Evolutionary conservation across 2,888 invertebrate species (phyloP), one percentile per base, ranked within the genome.

Genomic region (Ophioninae sp.): DNA sequence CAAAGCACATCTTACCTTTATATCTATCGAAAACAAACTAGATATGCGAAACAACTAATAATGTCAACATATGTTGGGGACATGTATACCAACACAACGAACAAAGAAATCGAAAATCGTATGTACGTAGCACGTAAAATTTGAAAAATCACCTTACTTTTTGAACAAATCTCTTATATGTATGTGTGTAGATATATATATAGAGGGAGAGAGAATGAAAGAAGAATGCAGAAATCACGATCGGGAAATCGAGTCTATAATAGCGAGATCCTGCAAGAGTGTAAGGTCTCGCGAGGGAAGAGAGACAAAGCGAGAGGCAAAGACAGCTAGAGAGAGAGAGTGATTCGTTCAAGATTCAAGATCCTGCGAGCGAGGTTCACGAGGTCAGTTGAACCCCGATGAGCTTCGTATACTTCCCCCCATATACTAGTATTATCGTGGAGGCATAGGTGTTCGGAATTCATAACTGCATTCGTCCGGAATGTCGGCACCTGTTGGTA

Each of bases 401-500:
- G 41, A 13, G 17, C 73, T n/a, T n/a, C 62, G 8, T 44, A n/a
- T 21, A 17, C 8, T 37, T 69, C 69, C 37, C 68, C 30, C 8
- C 57, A n/a, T 76, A 57, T 41, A n/a, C n/a, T n/a, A 72, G 59
- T 59, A 20, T 75, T 67, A 75, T 75, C 75, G 20, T 6, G 44
- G 44, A 73, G 74, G 70, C 76, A 50, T 50, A 50, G 3, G 79
- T 76, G 72, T 56, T 23, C n/a, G 83, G 67, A 79, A 83, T 75
- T 83, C 79, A 83, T 83, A 83, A 83, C 73, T 79, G 76, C 73
- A 83, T 76, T 41, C 62, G 73, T 65, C 57, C 59, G 59, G 21
- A 72, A 72, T 79, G 83, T 83, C 68, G 56, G 79, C 83, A 83
- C 79, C 83, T 79, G 83, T 73, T 76, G 23, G 74, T 65, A n/a